Base-by-base conservation (phyloP, 1,140 invertebrate species). In the Pachypsylla venusta region DNA sequence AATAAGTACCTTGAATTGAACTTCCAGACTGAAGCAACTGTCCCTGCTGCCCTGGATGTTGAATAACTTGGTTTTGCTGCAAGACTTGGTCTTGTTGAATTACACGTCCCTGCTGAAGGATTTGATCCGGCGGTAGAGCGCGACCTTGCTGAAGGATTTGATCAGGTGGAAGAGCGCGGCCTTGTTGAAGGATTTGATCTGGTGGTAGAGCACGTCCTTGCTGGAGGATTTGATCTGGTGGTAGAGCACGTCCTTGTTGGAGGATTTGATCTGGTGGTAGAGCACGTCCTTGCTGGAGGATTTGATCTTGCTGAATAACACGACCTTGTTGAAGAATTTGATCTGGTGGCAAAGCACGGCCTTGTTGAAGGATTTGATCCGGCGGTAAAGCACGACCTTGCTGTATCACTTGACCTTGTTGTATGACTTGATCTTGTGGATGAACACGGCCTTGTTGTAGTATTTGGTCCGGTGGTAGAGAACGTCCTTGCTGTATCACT, bases 41-140 rank as follows among this genome's bases (percentile, higher is more conserved):
- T n/a, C n/a, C n/a, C n/a, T n/a, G n/a, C n/a, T n/a, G n/a, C n/a
- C n/a, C n/a, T n/a, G n/a, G n/a, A n/a, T n/a, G n/a, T n/a, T n/a
- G n/a, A n/a, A n/a, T n/a, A n/a, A n/a, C n/a, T n/a, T n/a, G n/a
- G n/a, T n/a, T n/a, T n/a, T n/a, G n/a, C n/a, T n/a, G n/a, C n/a
- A n/a, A n/a, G n/a, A n/a, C n/a, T n/a, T 39, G 30, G 30, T n/a
- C 30, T 39, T 55, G 54, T 55, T 55, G 54, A 24, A 55, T 55
- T 3, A 55, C 54, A 14, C 26, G 54, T 7, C 54, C 54, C 26
- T 55, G 54, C 10, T 19, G 19, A 7, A 55, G 12, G 25, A 55
- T 28, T 24, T 55, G 54, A 25, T 28, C 54, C 10, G 24, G 54
- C n/a, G 24, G 54, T 24, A 55, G 25, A 7, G 5, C 5, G 14